These are phyloP conservation scores for Gymnothorax reevesii DNA, from an alignment of 2,797 vertebrate species.

Conservation along the genomic window DNA sequence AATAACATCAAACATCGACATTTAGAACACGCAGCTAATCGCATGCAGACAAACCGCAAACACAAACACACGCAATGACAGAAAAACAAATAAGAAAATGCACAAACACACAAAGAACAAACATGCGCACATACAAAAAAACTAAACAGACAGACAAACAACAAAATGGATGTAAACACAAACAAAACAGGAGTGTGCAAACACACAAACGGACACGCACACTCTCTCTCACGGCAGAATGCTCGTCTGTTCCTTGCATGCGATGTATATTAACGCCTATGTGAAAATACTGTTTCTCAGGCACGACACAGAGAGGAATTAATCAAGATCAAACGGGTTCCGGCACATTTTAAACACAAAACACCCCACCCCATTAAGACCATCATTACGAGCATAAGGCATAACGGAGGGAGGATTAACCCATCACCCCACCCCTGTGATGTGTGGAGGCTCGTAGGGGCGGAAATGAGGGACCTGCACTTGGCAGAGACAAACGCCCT, in stretches of 20 bases:
- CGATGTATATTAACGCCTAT: background rate
- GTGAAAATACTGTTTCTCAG: slow-evolving; percentile 2
- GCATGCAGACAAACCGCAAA: background rate
- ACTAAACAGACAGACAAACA: background rate
- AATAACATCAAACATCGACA: slow-evolving; percentile 31
- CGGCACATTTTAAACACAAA: slow-evolving; percentile 37
- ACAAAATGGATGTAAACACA: background rate
- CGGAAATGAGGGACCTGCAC: background rate
- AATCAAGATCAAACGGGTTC: slow-evolving; percentile 6
- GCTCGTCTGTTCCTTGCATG: background rate
- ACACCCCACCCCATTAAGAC: background rate
- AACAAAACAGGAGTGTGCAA: background rate
- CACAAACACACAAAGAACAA: slow-evolving; percentile 1
- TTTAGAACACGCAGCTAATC: slow-evolving; percentile 29
- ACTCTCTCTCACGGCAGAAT: background rate
- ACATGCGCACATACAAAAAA: background rate
- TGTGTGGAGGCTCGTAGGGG: background rate
- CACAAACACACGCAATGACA: background rate
- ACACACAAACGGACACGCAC: background rate
- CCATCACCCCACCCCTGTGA: background rate
- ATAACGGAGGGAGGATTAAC: background rate
- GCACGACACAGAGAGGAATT: background rate
- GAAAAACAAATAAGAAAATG: background rate
- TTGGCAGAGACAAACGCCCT: slow-evolving; percentile 3
- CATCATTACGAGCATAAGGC: background rate